phyloP scores from a whole-genome alignment of 2,888 invertebrate species.

The Leptinotarsa tumamoca region DNA sequence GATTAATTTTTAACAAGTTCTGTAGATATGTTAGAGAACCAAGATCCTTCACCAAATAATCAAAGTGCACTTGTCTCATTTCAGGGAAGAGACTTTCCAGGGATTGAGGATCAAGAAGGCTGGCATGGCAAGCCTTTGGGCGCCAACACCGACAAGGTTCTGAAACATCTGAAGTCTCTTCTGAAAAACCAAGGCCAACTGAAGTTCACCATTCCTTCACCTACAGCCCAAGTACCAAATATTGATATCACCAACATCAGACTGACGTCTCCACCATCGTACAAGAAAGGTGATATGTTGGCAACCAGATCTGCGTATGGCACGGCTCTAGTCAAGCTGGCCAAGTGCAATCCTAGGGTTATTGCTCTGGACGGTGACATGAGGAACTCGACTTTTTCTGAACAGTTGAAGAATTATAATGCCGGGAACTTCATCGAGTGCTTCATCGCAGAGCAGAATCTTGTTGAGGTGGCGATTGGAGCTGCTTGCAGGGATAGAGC shows the following conservation, averaged over 20 bases:
- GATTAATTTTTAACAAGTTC: too few relatives aligned
- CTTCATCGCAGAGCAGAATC: conserved; percentile 98
- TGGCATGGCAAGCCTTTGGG: conserved; percentile 99
- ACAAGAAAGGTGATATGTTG: conserved; percentile 80
- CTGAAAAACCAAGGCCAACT: conserved; percentile 78
- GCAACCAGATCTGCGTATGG: conserved; percentile 96
- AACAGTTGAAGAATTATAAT: conserved; percentile 82
- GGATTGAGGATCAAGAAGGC: conserved; percentile 91
- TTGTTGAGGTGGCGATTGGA: conserved; percentile 95
- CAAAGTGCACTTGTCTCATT: neutral
- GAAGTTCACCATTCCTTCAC: conserved; percentile 70
- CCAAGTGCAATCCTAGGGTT: conserved; percentile 79
- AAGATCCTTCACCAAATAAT: neutral
- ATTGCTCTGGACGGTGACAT: conserved; percentile 97
- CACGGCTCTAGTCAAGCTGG: conserved; percentile 89
- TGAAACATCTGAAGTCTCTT: conserved; percentile 74
- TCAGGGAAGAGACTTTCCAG: conserved; percentile 86
- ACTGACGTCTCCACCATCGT: conserved; percentile 83
- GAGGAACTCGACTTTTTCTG: conserved; percentile 97
- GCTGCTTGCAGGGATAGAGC: conserved; percentile 93
- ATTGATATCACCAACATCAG: conserved; percentile 78
- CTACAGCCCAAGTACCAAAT: conserved; percentile 75
- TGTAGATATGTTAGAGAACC: too few relatives aligned
- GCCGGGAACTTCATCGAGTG: conserved; percentile 91
- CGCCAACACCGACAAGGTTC: conserved; percentile 77